Conservation (phyloP, 2,113 vertebrate genomes). For the Hyla sarda region DNA sequence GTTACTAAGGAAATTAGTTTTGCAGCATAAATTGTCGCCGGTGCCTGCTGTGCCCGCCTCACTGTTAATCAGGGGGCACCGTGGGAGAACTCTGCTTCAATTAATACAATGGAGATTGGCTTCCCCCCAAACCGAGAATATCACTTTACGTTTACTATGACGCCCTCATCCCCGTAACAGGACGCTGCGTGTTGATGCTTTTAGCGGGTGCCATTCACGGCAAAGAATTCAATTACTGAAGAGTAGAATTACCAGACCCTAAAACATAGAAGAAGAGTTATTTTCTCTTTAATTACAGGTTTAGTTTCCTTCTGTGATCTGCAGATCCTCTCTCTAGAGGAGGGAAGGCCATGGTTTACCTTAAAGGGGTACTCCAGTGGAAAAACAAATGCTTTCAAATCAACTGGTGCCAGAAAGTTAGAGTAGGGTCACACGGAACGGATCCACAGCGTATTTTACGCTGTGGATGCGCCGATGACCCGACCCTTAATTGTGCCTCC, state of each 20-base stretch:
- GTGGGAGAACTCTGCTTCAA: background rate
- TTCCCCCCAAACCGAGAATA: background rate
- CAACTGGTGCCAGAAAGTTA: too few species aligned
- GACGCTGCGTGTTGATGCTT: background rate
- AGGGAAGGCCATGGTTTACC: background rate
- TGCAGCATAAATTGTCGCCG: background rate
- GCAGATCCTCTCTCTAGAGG: background rate
- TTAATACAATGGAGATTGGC: background rate
- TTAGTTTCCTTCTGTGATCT: background rate
- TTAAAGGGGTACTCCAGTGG: too few species aligned
- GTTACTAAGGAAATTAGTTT: background rate
- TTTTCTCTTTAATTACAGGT: background rate
- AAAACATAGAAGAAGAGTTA: background rate
- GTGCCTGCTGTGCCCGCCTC: background rate
- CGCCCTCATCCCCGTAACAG: background rate
- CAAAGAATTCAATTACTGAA: background rate
- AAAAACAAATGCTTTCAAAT: too few species aligned
- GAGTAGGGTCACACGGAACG: too few species aligned
- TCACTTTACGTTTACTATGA: background rate
- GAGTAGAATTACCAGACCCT: background rate
- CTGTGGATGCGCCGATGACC: too few species aligned
- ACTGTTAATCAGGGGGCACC: conserved; percentile 4
- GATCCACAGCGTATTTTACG: too few species aligned
- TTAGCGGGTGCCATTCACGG: background rate
- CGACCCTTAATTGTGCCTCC: too few species aligned